These are phyloP conservation scores for Periophthalmus modestus DNA, from an alignment of 2,113 vertebrate genomes.

Conservation along the genomic window DNA sequence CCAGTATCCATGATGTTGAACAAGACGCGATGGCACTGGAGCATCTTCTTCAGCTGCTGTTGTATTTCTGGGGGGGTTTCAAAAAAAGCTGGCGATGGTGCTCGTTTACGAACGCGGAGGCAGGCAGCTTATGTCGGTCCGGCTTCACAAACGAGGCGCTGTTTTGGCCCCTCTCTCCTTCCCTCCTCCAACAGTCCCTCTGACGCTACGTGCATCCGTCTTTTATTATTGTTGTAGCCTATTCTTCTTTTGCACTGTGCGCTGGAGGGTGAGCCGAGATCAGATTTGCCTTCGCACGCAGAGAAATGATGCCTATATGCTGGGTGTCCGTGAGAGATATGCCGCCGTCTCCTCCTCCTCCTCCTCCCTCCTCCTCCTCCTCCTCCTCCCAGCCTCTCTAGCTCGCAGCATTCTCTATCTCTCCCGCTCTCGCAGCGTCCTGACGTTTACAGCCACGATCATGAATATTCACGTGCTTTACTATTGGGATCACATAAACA, in stretches of 20 bases:
- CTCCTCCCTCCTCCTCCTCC: conserved; percentile 51
- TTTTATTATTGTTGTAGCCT: conserved; percentile 28
- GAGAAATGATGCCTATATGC: conserved; percentile 46
- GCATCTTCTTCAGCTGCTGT: conserved; percentile 35
- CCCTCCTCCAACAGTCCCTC: conserved; percentile 8
- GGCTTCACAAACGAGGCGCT: conserved; percentile 53
- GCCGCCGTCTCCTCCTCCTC: conserved; percentile 53
- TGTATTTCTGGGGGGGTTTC: conserved; percentile 31
- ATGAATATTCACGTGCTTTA: conserved; percentile 73
- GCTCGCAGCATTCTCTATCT: conserved; percentile 29
- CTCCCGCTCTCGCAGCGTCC: conserved; percentile 59
- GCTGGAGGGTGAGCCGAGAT: conserved; percentile 39
- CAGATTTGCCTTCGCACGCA: conserved; percentile 57
- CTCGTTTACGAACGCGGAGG: conserved; percentile 36
- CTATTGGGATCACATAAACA: conserved; percentile 48
- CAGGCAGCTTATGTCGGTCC: conserved; percentile 45
- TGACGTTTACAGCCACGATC: conserved; percentile 66
- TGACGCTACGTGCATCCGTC: conserved; percentile 1
- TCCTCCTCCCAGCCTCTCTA: conserved; percentile 47
- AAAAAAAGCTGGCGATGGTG: conserved; percentile 40
- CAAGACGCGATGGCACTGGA: conserved; percentile 14
- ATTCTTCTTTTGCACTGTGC: conserved; percentile 6
- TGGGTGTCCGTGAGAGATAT: conserved; percentile 46
- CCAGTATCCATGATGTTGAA: conserved; percentile 41
- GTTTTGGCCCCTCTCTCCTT: conserved; percentile 24